These are phyloP conservation scores for Drosophila athabasca DNA, from an alignment of 1,140 invertebrate species.

Conservation along the genomic window DNA sequence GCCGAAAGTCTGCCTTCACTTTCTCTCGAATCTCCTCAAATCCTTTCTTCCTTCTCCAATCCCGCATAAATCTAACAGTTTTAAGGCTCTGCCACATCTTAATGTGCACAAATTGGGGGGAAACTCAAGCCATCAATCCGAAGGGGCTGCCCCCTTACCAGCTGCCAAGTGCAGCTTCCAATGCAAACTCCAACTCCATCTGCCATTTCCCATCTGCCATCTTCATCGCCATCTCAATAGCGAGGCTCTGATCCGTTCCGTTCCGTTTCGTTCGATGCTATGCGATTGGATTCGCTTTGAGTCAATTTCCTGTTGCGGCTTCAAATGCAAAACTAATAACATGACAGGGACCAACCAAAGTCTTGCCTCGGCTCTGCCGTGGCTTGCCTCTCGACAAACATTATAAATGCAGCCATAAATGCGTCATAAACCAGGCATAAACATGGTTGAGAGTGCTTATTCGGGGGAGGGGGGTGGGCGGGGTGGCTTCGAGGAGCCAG, in stretches of 20 bases:
- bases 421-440: slow-evolving; percentile 52
- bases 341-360: slow-evolving; percentile 10
- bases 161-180: neutral
- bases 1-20: too few relatives aligned
- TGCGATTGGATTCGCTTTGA: neutral
- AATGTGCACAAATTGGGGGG: slow-evolving; percentile 47
- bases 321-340: slow-evolving; percentile 66
- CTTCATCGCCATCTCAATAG: neutral
- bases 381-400: slow-evolving; percentile 43
- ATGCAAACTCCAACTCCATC: neutral
- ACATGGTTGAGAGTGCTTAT: slow-evolving; percentile 21
- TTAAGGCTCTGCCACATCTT: slow-evolving; percentile 11
- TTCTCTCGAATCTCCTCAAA: neutral
- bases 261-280: neutral
- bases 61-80: neutral
- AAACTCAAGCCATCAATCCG: slow-evolving; percentile 33
- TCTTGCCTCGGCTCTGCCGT: neutral
- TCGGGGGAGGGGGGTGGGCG: neutral
- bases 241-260: too few relatives aligned
- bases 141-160: slow-evolving; percentile 6
- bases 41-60: neutral
- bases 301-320: slow-evolving; percentile 60
- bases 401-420: slow-evolving; percentile 72
- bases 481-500: neutral
- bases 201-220: neutral